phyloP scores from a whole-genome alignment of 2,888 invertebrate genomes.

The Euzophera pinguis region DNA sequence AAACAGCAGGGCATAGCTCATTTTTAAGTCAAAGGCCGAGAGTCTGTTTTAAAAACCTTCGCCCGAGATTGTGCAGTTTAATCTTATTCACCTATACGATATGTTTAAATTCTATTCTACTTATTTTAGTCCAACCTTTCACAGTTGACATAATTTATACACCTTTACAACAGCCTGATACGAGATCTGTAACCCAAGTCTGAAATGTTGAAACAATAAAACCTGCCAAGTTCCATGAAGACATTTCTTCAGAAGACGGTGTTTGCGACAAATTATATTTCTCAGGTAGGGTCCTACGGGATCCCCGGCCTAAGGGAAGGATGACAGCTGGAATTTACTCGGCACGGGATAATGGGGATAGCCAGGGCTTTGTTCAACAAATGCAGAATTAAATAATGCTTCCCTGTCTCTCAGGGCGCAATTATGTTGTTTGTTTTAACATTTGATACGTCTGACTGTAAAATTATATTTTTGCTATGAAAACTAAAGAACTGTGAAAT shows the following conservation, averaged over 20 bases:
- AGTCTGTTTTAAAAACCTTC: too few relatives aligned
- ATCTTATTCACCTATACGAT: too few relatives aligned
- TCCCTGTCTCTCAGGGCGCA: neutral
- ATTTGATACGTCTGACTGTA: neutral
- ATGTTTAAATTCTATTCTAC: too few relatives aligned
- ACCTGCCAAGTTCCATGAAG: constrained; percentile 1
- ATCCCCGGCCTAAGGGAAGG: neutral
- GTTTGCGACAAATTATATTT: constrained; percentile 6
- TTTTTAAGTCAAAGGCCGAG: too few relatives aligned
- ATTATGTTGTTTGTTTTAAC: neutral
- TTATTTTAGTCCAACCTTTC: too few relatives aligned
- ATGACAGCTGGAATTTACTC: constrained; percentile 5
- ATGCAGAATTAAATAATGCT: constrained; percentile 1
- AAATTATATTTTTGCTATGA: too few relatives aligned
- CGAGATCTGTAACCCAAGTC: neutral
- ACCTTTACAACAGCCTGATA: neutral
- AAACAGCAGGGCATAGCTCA: too few relatives aligned
- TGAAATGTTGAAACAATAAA: neutral
- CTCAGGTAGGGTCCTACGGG: constrained; percentile 1
- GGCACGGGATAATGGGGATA: neutral
- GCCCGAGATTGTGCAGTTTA: too few relatives aligned
- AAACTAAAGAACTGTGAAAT: too few relatives aligned
- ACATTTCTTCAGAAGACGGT: neutral
- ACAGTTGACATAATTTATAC: too few relatives aligned
- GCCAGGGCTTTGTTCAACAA: constrained; percentile 1